Evolutionary conservation across 2,797 vertebrate genomes (phyloP), one percentile per base, ranked within the genome.

Genomic region (Sebastes hubbsi): DNA sequence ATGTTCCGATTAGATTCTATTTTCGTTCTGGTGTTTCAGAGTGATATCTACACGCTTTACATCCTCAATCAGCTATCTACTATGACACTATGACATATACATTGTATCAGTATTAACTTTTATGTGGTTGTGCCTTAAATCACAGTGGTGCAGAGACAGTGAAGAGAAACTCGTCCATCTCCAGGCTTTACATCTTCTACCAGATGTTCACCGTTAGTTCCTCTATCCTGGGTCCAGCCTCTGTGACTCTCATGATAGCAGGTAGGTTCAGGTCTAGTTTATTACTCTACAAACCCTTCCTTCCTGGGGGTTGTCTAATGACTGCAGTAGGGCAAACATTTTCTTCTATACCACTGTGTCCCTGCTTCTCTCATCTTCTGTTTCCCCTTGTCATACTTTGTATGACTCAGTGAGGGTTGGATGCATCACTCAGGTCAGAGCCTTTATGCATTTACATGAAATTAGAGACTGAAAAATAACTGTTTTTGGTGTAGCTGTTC

Each of bases 201-300:
- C 92, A 94, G 82, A 93, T 93, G 92, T 94, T 97, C 68, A 93
- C 95, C 5, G 96, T 96, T 66, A 89, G 93, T 54, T 96, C 96
- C 54, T 97, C 96, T 11, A 96, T 97, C 80, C 94, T 97, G n/a
- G 96, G 96, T 61, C 96, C 96, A 4, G 96, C 96, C 11, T 96
- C 96, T 62, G 96, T 96, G 61, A 95, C 95, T 63, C 91, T 97
- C 54, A 97, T 97, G 96, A 93, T 96, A 61, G 96, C 96, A 93
- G 95, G 96, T 96, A 73, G 16, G 77, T 74, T 76, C 20, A 67
- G 3, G 18, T 75, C 29, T 62, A 59, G 12, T 74, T 38, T 62
- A 46, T 3, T 46, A 32, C n/a, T 49, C 32, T 52, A 22, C 20
- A 8, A 27, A 18, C 34, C 24, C 6, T 18, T 56, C 11, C 11